Evolutionary conservation across 2,113 vertebrate species (phyloP).

Genomic region (Psammodynastes pulverulentus): DNA sequence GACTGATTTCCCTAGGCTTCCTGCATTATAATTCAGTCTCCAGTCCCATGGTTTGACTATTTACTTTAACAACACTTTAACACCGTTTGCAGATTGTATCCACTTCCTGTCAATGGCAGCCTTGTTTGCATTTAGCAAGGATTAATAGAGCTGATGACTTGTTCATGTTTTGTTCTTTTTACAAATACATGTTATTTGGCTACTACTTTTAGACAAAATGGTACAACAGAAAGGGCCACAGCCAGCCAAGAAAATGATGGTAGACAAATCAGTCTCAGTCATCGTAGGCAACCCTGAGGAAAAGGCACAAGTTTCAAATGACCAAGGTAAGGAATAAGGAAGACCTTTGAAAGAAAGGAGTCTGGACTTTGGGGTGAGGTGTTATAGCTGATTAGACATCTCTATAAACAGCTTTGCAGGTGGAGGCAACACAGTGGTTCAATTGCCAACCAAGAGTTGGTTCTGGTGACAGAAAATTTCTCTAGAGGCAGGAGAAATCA

Average conservation of each 20-base stretch:
- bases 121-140: not conserved
- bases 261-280: not conserved
- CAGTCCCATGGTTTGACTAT: not conserved
- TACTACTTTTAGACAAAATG: slow-evolving; percentile 6
- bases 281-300: not conserved
- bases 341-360: not conserved
- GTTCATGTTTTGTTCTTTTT: not conserved
- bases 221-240: not conserved
- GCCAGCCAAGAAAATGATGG: not conserved
- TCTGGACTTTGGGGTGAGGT: not conserved
- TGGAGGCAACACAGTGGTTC: not conserved
- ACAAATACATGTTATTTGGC: not conserved
- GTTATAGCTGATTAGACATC: not conserved
- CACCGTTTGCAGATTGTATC: not conserved
- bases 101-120: not conserved
- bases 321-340: not conserved
- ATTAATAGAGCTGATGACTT: not conserved
- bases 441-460: not conserved
- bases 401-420: not conserved
- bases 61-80: not conserved
- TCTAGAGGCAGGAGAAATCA: not conserved
- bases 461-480: not conserved
- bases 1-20: not conserved
- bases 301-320: not conserved
- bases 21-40: not conserved